Evolutionary conservation across 2,888 invertebrate species (phyloP), one percentile per base, ranked within the genome.

Genomic region (Leptarthrus brevirostris): DNA sequence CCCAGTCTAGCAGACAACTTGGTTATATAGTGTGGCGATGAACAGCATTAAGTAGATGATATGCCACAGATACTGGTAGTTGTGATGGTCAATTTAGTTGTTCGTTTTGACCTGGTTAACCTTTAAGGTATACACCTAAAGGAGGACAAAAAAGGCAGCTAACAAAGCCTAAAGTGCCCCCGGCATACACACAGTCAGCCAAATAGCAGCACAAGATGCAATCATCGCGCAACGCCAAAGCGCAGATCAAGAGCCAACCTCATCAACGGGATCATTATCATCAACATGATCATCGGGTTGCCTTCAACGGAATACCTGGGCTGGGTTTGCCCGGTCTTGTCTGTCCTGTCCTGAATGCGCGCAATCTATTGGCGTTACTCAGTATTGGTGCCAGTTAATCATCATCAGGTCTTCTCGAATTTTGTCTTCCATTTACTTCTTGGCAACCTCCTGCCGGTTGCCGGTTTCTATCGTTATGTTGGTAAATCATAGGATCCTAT

Each of bases 101-200:
- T 82, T 82, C 81, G 79, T 79, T 82, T 82, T 82, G 83, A 82
- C 83, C 82, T 82, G 82, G 79, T 81, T 83, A 82, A 82, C 82
- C 82, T 80, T 79, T 79, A 40, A 70, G 70, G 36, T 54, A 70
- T 53, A 44, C 24, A 24, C 53, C 24, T 40, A 71, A 54, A 54
- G 71, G 54, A 71, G 54, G 34, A 71, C 22, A 54, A 54, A 54
- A 66, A 54, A 71, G 14, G 36, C 70, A 61, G 56, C 44, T 49
- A 74, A 71, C 56, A 71, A 74, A 74, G 52, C 24, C 47, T 40
- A 47, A 79, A 78, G 74, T 81, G 83, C 82, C 77, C 81, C 81
- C 81, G 80, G 80, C 82, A 81, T 83, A 83, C 83, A 82, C 82
- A 81, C 79, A 80, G 82, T 16, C 66, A 6, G 47, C 8, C 66